Base-by-base conservation (phyloP, 2,113 vertebrate genomes). In the Corythoichthys haematopterus region DNA sequence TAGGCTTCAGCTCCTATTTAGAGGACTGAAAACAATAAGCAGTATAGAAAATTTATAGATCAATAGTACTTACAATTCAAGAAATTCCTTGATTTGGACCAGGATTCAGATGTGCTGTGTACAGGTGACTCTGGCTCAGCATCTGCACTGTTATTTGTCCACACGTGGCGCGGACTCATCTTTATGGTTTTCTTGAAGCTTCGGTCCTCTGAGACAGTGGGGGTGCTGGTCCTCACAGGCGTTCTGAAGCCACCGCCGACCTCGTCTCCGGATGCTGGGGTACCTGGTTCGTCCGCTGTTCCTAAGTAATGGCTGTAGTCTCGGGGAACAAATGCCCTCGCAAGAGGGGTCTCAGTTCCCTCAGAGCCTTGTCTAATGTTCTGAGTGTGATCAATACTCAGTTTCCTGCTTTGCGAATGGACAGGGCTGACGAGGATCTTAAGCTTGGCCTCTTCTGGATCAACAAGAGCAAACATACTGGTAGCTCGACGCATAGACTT, bases 281-380 rank as follows among this genome's bases (percentile, higher is more conserved):
- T 28, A 48, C 78, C 69, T 65, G 2, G 72, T 43, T 82, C 74
- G 76, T 78, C 75, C 6, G 83, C 78, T 83, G 84, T 88, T 60
- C 62, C 80, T 0, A 92, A 75, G 68, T 92, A 91, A 66, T 91
- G 86, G 1, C 85, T 84, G 66, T 88, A 89, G 73, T 92, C 89
- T 63, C 2, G 73, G 11, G 91, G 89, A 68, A 92, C 82, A 55
- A 81, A 88, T 0, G 88, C 86, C 14, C 87, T 81, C 2, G 89
- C 89, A 2, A 84, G 90, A n/a, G 78, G 84, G 37, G 80, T 68
- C 62, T 55, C 47, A 2, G 64, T 53, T 48, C 84, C 85, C 2
- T 84, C 80, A 0, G 59, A 0, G 47, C 64, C 78, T 51, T 77
- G 78, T 63, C 80, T 70, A 3, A 15, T 60, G 45, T 40, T 11